Percentiles rank a stretch among this genome's conserved stretches.
phyloP scores from a whole-genome alignment of 2,113 vertebrate species.

The Steatornis caripensis region DNA sequence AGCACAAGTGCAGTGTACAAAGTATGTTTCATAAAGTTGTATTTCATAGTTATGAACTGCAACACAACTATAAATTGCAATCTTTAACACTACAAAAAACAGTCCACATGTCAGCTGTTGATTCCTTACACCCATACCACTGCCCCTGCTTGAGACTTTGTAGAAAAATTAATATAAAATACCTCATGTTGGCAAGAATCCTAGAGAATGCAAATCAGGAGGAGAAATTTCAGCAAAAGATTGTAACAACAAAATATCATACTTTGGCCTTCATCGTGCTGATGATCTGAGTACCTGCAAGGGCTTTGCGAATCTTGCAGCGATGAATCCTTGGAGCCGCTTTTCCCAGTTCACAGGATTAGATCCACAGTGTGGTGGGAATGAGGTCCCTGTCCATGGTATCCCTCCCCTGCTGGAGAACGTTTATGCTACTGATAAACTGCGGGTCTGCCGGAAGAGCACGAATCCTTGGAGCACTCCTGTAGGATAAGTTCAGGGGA shows the following conservation, averaged over 20 bases:
- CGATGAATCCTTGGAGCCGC: background rate
- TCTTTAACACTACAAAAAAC: constrained; percentile 20
- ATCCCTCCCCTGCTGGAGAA: background rate
- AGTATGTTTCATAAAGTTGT: constrained; percentile 4
- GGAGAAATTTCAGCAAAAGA: background rate
- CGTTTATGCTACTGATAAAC: background rate
- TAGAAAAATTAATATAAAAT: background rate
- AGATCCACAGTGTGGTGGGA: background rate
- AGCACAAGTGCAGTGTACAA: background rate
- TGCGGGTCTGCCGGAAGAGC: background rate
- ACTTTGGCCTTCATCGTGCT: background rate
- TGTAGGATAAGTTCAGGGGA: background rate
- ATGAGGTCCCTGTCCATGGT: constrained; percentile 17
- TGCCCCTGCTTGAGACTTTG: background rate
- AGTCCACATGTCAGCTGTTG: background rate
- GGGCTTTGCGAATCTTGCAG: background rate
- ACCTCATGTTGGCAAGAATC: background rate
- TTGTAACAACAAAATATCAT: background rate
- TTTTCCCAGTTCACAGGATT: background rate
- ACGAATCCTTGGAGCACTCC: rapidly evolving
- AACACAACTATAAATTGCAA: background rate
- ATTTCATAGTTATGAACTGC: background rate
- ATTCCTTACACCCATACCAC: background rate
- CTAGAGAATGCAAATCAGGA: background rate
- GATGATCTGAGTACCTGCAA: background rate